These are phyloP conservation scores for Panthera leo DNA, from an alignment of 2,113 vertebrate genomes.

Conservation along the genomic window DNA sequence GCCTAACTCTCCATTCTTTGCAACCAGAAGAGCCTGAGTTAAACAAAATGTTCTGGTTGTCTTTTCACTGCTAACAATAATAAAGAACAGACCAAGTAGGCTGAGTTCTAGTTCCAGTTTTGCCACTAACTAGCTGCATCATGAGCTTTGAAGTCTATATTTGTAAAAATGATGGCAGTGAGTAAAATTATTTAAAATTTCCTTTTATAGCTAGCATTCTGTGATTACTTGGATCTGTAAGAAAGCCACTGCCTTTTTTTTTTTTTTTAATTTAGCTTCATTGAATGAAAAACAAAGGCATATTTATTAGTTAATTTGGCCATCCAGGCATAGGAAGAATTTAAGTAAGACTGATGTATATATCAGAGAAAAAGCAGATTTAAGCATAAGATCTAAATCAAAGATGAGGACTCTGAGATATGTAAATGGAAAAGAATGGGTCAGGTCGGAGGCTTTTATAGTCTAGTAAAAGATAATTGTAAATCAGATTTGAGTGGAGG, in stretches of 20 bases:
- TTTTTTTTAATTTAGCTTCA: neutral
- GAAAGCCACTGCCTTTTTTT: neutral
- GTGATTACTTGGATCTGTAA: neutral
- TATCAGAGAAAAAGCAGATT: neutral
- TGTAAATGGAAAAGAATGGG: neutral
- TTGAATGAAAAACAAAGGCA: conserved; percentile 19
- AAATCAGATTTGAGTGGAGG: neutral
- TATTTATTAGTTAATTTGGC: neutral
- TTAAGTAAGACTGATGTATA: neutral
- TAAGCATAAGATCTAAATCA: neutral
- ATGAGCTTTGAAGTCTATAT: neutral
- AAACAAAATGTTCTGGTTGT: conserved; percentile 23
- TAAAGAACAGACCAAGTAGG: neutral
- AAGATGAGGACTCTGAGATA: neutral
- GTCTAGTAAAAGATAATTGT: neutral
- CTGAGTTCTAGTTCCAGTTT: neutral
- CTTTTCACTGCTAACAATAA: neutral
- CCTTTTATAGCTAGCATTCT: conserved; percentile 6
- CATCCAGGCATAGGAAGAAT: neutral
- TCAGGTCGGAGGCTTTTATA: neutral
- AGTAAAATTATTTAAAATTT: neutral
- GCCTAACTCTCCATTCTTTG: neutral
- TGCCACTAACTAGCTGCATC: neutral
- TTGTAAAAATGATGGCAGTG: neutral
- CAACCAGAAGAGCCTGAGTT: neutral